These are phyloP conservation scores for Caiman crocodilus DNA, from an alignment of 2,797 vertebrate genomes.

Conservation along the genomic window DNA sequence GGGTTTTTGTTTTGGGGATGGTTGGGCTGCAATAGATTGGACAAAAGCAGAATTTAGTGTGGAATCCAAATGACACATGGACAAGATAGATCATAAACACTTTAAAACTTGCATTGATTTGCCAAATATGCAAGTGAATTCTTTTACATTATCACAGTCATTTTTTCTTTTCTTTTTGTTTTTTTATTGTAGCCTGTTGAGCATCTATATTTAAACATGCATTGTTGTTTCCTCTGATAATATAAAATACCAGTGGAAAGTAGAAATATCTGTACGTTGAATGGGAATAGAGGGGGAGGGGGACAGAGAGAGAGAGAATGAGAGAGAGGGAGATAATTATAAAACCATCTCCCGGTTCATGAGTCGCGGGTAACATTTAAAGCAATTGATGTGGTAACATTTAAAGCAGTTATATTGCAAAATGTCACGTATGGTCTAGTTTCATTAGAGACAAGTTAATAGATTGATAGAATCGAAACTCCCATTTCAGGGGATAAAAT, in stretches of 20 bases:
- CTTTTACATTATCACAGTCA: neutral
- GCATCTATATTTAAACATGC: neutral
- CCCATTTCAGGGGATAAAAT: neutral
- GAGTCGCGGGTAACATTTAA: slow-evolving; percentile 70
- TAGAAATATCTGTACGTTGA: slow-evolving; percentile 58
- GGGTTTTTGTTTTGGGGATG: neutral
- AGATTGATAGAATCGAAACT: slow-evolving; percentile 55
- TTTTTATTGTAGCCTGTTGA: neutral
- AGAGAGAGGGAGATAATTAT: slow-evolving; percentile 71
- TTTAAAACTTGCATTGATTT: neutral
- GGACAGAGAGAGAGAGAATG: slow-evolving; percentile 63
- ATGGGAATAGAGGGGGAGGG: slow-evolving; percentile 20
- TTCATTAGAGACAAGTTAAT: slow-evolving; percentile 68
- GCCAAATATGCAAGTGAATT: neutral
- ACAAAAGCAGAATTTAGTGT: no score
- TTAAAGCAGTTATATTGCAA: slow-evolving; percentile 62
- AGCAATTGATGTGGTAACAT: slow-evolving; percentile 69
- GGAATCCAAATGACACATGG: neutral
- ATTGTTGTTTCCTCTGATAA: slow-evolving; percentile 38
- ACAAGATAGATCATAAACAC: neutral
- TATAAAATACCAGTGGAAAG: slow-evolving; percentile 6
- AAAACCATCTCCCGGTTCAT: slow-evolving; percentile 64
- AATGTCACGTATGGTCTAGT: slow-evolving; percentile 65
- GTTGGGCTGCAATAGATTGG: neutral
- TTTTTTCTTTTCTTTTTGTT: neutral